Evolutionary conservation across 2,797 vertebrate species (phyloP), one percentile per base, ranked within the genome.

Genomic region (Hozukius guyotensis): DNA sequence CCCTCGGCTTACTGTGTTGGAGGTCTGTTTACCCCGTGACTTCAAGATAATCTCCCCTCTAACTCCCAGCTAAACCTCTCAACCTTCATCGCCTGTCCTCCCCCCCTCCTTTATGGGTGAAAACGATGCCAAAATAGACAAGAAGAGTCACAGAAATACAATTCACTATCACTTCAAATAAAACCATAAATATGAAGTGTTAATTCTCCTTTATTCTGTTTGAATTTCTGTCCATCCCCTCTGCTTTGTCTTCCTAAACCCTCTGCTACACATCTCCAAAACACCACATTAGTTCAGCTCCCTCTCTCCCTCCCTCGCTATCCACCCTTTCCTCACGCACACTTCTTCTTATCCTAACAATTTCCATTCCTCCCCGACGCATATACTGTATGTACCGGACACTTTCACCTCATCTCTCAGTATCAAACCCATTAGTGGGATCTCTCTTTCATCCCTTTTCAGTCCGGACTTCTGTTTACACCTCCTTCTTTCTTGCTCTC

Each of bases 1-100:
- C 78, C 85, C 49, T 69, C 29, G 89, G 84, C 81, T 90, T 68
- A 81, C 82, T 65, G 85, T 59, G 89, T 55, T 82, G 90, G 93
- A 93, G 93, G 92, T 94, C 92, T 92, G 84, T 88, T 88, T 84
- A 82, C 92, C 94, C 75, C 85, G 86, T 94, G 94, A 94, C 92
- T 93, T 84, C 2, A 11, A 27, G 64, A 59, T 92, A 93, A 94
- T 93, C 91, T 87, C 82, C 65, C 38, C n/a, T 79, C 75, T 76
- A 76, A 85, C 80, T 79, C 84, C 52, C 60, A 13, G 55, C 69
- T 87, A 83, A 88, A 87, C 82, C 75, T 78, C 68, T 69, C 72
- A 69, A 53, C 79, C 72, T 83, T 81, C 83, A 75, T 69, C 57
- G 24, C 81, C 67, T 66, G 24, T 80, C 73, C 36, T 59, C 25